phyloP scores from a whole-genome alignment of 2,797 vertebrate genomes.

The Jordanella pulchra region DNA sequence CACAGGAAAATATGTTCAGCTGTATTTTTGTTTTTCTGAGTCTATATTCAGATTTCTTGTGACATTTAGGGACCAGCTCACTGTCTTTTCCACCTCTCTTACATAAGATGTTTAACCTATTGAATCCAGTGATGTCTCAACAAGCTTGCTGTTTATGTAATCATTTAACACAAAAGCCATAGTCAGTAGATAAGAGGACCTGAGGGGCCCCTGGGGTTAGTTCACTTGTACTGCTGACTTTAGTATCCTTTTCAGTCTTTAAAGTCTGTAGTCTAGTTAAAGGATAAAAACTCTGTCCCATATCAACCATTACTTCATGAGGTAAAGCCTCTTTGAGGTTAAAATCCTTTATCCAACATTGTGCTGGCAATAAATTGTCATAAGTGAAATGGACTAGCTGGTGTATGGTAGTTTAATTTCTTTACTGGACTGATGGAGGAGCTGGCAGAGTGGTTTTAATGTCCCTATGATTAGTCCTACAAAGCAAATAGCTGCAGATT shows the following conservation, averaged over 20 bases:
- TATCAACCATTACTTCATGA: no score
- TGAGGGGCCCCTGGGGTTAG: background rate
- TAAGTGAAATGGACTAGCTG: background rate
- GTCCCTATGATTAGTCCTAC: background rate
- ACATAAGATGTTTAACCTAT: background rate
- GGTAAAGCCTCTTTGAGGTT: no score
- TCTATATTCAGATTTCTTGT: background rate
- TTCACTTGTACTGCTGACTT: conserved; percentile 1
- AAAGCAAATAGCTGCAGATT: background rate
- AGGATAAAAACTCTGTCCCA: background rate
- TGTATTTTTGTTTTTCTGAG: background rate
- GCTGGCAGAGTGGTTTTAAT: conserved; percentile 2
- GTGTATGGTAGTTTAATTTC: background rate
- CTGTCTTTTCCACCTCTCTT: background rate
- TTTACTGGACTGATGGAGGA: background rate
- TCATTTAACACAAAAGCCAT: background rate
- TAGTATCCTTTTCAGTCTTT: background rate
- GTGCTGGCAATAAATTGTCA: no score
- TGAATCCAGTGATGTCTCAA: background rate
- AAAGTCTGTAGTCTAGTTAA: background rate
- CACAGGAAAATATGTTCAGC: background rate
- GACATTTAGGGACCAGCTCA: background rate
- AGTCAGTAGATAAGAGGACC: background rate
- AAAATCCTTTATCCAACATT: no score
- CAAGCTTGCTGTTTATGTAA: background rate